Evolutionary conservation across 2,113 vertebrate genomes (phyloP).

Genomic region (Pseudolaguvia tuberculata): DNA sequence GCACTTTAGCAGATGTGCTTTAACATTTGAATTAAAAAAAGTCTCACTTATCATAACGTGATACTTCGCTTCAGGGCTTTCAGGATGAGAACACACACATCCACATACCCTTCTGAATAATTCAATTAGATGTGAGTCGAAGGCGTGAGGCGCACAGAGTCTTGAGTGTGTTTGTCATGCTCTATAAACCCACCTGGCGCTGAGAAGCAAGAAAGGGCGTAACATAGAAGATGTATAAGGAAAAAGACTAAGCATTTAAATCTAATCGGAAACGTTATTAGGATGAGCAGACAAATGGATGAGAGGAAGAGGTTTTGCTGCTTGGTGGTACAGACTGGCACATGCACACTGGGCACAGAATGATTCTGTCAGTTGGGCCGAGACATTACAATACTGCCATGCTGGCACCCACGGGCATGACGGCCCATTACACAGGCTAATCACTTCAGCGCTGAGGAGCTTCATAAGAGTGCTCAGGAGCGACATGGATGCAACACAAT

Average conservation of each 20-base stretch:
- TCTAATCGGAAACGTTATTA: constrained; percentile 15
- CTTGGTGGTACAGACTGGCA: constrained; percentile 43
- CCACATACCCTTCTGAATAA: constrained; percentile 43
- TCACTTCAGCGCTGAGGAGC: constrained; percentile 43
- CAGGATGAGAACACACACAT: constrained; percentile 42
- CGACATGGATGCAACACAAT: constrained; percentile 14
- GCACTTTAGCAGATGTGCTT: constrained; percentile 31
- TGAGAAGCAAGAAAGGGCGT: background rate
- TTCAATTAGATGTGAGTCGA: constrained; percentile 54
- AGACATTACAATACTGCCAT: constrained; percentile 44
- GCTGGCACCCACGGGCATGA: constrained; percentile 48
- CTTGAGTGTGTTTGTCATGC: constrained; percentile 56
- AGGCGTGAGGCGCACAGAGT: constrained; percentile 52
- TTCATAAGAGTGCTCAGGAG: constrained; percentile 34
- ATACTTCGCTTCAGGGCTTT: constrained; percentile 40
- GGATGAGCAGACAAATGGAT: constrained; percentile 21
- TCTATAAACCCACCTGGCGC: constrained; percentile 50
- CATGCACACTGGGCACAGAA: constrained; percentile 25
- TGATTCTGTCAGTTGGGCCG: constrained; percentile 36
- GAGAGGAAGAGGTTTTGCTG: constrained; percentile 51
- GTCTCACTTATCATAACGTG: constrained; percentile 34
- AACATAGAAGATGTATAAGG: background rate
- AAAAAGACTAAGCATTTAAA: background rate
- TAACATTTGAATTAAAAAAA: constrained; percentile 43
- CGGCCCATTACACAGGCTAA: constrained; percentile 56